A percentile compares a stretch with the other conserved stretches of the same genome.
These are phyloP conservation scores for Drosophila flavopinicola DNA, from an alignment of 2,888 invertebrate genomes.

Conservation along the genomic window DNA sequence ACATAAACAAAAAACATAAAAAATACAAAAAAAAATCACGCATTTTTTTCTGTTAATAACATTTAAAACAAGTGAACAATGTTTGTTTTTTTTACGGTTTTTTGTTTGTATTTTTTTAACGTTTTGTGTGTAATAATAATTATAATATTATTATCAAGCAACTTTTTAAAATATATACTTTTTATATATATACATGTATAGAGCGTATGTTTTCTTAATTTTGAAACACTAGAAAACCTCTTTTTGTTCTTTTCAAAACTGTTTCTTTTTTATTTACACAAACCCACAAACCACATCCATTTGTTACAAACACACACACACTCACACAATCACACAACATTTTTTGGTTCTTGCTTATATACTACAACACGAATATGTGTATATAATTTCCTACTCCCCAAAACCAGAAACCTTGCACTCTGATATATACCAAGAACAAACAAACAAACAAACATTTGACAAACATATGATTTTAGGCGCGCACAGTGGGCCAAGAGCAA, in stretches of 20 bases:
- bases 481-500: conserved; percentile 36
- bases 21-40: conserved; percentile 10
- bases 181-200: conserved; percentile 36
- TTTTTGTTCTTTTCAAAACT: conserved; percentile 43
- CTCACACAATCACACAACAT: conserved; percentile 15
- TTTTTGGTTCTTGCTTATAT: conserved; percentile 18
- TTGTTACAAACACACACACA: conserved; percentile 15
- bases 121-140: conserved; percentile 70
- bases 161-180: conserved; percentile 57
- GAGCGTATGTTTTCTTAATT: conserved; percentile 54
- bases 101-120: conserved; percentile 27
- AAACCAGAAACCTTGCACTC: conserved; percentile 6
- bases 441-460: too few species aligned
- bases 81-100: conserved; percentile 25
- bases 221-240: conserved; percentile 33
- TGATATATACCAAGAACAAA: conserved; percentile 8
- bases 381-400: conserved; percentile 26
- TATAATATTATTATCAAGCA: conserved; percentile 53
- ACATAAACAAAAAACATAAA: conserved; percentile 49
- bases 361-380: conserved; percentile 16
- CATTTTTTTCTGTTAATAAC: conserved; percentile 8
- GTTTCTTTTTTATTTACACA: conserved; percentile 48
- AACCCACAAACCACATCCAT: conserved; percentile 8
- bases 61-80: conserved; percentile 25
- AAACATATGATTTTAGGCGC: conserved; percentile 10